Conservation (phyloP, 2,888 invertebrate species). For the Melitaea athalia region DNA sequence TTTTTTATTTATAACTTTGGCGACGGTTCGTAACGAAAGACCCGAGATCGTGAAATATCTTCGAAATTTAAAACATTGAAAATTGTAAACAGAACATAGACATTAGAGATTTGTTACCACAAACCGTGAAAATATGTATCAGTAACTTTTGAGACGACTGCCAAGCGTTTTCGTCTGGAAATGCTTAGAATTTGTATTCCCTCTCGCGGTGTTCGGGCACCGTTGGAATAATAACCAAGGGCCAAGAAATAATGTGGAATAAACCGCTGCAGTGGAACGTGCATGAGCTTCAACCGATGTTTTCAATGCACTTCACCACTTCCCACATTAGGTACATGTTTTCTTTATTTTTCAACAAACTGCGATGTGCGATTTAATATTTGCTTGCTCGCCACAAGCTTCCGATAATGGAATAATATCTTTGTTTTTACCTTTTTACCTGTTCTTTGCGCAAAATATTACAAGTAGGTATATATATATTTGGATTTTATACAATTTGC, state of each 20-base stretch:
- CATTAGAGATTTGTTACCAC: constrained; percentile 24
- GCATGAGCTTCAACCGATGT: constrained; percentile 48
- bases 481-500: not conserved
- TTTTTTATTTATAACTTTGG: not conserved
- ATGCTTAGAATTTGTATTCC: constrained; percentile 70
- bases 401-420: constrained; percentile 29
- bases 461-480: not conserved
- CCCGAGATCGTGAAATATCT: not conserved
- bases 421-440: not conserved
- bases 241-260: constrained; percentile 73
- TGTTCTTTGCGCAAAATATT: not conserved
- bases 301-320: constrained; percentile 17
- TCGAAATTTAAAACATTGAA: constrained; percentile 7
- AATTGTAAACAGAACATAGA: constrained; percentile 5
- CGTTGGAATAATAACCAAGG: constrained; percentile 68
- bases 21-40: not conserved
- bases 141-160: constrained; percentile 52
- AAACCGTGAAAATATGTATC: constrained; percentile 24
- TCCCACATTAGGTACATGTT: constrained; percentile 18
- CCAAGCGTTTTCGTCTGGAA: constrained; percentile 58
- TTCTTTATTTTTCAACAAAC: constrained; percentile 25
- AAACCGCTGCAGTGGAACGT: constrained; percentile 70
- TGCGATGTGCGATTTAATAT: constrained; percentile 24
- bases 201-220: constrained; percentile 59
- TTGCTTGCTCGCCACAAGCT: constrained; percentile 22